These are phyloP conservation scores for Pristionchus mayeri DNA, from an alignment of 2,888 invertebrate species.

Conservation along the genomic window DNA sequence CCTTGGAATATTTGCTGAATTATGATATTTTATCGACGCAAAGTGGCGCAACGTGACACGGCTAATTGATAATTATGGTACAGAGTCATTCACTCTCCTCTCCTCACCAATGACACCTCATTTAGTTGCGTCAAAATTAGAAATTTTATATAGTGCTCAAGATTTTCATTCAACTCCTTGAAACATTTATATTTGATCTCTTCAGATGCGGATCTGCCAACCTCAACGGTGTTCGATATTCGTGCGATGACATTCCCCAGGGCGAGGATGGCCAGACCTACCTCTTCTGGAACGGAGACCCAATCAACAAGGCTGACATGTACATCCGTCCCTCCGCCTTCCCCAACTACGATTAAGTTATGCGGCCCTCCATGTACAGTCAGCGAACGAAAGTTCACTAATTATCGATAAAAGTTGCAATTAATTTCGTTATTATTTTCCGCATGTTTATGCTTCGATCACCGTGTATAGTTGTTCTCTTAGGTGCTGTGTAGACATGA, in stretches of 20 bases:
- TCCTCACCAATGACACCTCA: background rate
- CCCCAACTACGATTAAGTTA: constrained; percentile 59
- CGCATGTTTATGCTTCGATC: too few species aligned
- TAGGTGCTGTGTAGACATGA: too few species aligned
- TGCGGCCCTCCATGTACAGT: background rate
- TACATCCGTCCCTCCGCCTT: constrained; percentile 60
- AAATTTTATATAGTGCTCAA: background rate
- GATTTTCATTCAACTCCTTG: background rate
- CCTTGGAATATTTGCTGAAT: too few species aligned
- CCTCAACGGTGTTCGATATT: constrained; percentile 66
- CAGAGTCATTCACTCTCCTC: background rate
- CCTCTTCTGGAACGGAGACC: constrained; percentile 62
- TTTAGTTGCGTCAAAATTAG: too few species aligned
- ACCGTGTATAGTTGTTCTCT: too few species aligned
- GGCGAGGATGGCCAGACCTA: constrained; percentile 57
- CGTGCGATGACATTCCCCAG: constrained; percentile 59
- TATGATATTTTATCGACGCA: too few species aligned
- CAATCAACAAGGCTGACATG: constrained; percentile 60
- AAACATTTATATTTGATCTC: background rate
- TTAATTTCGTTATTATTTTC: too few species aligned
- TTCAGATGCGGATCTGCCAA: constrained; percentile 64
- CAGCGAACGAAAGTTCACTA: background rate
- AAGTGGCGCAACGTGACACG: too few species aligned
- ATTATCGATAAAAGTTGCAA: constrained; percentile 5
- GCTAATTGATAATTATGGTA: too few species aligned